Percentiles rank a stretch among this genome's conserved stretches.
Conservation (phyloP, 2,113 vertebrate genomes). For the Cynopterus brachyotis region DNA sequence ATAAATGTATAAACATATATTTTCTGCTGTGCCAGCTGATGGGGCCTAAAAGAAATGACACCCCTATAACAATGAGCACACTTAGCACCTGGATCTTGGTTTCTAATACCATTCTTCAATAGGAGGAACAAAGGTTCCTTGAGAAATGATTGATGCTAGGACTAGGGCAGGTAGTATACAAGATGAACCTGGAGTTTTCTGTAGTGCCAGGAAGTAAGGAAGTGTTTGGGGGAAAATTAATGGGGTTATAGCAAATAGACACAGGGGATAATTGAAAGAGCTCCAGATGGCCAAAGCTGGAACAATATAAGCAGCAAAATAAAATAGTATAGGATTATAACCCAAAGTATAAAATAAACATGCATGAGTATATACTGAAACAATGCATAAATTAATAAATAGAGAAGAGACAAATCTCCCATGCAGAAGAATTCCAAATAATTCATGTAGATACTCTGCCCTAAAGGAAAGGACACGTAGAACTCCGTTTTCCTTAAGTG, state of each 20-base stretch:
- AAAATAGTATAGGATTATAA: background rate
- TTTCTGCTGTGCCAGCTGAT: background rate
- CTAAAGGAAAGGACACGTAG: background rate
- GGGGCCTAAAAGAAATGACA: background rate
- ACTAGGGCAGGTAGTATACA: background rate
- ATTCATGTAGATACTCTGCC: background rate
- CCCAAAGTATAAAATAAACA: background rate
- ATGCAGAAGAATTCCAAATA: background rate
- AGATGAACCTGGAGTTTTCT: background rate
- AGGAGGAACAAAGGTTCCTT: background rate
- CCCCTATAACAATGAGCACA: background rate
- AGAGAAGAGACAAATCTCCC: conserved; percentile 8
- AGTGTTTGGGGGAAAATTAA: background rate
- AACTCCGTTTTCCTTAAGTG: background rate
- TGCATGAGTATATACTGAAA: background rate
- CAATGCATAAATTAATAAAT: background rate
- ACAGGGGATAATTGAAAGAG: background rate
- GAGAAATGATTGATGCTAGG: background rate
- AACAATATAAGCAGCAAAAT: background rate
- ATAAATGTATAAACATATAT: background rate
- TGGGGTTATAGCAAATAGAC: background rate
- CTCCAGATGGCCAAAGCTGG: background rate
- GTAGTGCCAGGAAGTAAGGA: background rate
- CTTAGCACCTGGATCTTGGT: background rate
- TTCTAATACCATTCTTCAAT: background rate